Evolutionary conservation across 2,888 invertebrate genomes (phyloP).

Genomic region (Orthosia gracilis): DNA sequence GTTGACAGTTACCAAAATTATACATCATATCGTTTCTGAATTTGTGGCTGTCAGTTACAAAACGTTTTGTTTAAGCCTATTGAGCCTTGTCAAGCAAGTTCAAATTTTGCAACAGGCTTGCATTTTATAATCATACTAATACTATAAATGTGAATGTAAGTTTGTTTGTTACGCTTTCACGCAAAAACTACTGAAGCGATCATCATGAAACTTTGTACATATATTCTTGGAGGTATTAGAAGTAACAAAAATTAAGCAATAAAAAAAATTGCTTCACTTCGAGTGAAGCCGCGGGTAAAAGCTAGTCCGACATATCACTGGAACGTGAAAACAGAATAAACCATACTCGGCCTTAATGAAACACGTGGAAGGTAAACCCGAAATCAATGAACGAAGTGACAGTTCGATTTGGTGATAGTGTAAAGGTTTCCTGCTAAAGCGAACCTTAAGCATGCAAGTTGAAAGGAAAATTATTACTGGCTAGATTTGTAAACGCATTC

Average conservation of each 20-base stretch:
- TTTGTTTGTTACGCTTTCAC: too few species aligned
- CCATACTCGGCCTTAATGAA: background rate
- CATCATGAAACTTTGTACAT: too few species aligned
- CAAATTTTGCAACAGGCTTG: background rate
- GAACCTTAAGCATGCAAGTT: too few species aligned
- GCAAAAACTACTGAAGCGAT: too few species aligned
- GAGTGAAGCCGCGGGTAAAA: too few species aligned
- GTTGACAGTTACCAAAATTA: background rate
- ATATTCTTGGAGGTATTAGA: too few species aligned
- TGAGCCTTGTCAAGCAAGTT: background rate
- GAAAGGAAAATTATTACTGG: too few species aligned
- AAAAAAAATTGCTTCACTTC: too few species aligned
- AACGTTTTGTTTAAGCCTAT: constrained; percentile 1
- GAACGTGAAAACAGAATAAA: background rate
- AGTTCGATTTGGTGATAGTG: background rate
- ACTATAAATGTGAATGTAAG: too few species aligned
- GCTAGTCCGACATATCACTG: too few species aligned
- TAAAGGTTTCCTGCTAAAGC: too few species aligned
- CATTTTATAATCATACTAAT: background rate
- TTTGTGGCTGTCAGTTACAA: background rate
- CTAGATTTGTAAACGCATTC: background rate
- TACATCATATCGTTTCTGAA: background rate
- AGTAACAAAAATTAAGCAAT: too few species aligned
- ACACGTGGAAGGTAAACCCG: background rate
- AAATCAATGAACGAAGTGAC: background rate